phyloP scores from a whole-genome alignment of 1,140 invertebrate genomes.

The Atta cephalotes region DNA sequence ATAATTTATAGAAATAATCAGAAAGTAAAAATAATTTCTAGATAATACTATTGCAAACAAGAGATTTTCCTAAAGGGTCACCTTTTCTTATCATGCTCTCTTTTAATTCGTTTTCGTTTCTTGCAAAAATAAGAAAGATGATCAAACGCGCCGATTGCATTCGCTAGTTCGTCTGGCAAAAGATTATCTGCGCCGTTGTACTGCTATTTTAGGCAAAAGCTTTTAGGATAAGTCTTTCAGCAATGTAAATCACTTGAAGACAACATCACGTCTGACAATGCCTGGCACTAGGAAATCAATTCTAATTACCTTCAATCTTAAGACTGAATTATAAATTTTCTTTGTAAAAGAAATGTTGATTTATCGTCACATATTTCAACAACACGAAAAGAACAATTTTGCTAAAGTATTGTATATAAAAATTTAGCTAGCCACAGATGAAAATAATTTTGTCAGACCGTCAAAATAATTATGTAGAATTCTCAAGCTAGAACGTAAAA shows the following conservation, averaged over 20 bases:
- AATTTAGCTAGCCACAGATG: no score
- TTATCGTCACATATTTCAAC: background rate
- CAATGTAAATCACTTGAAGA: conserved; percentile 33
- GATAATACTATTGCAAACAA: background rate
- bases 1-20: background rate
- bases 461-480: no score
- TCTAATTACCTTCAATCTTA: background rate
- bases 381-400: no score
- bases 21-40: background rate
- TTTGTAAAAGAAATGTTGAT: background rate
- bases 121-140: conserved; percentile 32
- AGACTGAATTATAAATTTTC: conserved; percentile 6
- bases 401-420: no score
- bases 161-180: conserved; percentile 11
- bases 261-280: background rate
- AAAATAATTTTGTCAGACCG: no score
- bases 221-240: conserved; percentile 62
- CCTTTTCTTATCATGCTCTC: conserved; percentile 15
- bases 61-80: background rate
- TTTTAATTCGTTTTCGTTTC: conserved; percentile 40
- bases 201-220: conserved; percentile 69
- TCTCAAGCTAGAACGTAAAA: no score
- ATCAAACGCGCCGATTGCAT: conserved; percentile 39
- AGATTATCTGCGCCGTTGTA: conserved; percentile 64
- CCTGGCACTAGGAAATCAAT: background rate